phyloP scores from a whole-genome alignment of 2,888 invertebrate genomes.

The Megastigmus dorsalis region DNA sequence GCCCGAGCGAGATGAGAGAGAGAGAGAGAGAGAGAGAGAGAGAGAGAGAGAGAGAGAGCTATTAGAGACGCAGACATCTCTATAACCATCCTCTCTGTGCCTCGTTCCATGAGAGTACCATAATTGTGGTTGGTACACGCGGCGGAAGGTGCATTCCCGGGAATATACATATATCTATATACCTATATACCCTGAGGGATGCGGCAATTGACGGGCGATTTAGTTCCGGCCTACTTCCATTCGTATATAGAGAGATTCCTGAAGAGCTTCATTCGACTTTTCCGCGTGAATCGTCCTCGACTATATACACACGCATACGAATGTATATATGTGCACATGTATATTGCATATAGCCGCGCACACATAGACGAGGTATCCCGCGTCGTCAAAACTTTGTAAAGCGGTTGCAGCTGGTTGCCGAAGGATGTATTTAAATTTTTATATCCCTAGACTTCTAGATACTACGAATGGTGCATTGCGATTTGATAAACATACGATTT shows the following conservation, averaged over 20 bases:
- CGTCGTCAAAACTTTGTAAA: too few species aligned
- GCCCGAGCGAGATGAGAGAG: conserved; percentile 46
- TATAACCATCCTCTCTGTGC: conserved; percentile 38
- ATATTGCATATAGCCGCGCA: too few species aligned
- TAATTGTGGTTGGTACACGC: conserved; percentile 52
- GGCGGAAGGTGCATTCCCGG: conserved; percentile 28
- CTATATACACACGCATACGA: too few species aligned
- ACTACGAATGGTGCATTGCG: too few species aligned
- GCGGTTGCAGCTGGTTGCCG: too few species aligned
- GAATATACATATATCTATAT: not conserved
- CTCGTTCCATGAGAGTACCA: conserved; percentile 50
- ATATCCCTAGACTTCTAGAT: too few species aligned
- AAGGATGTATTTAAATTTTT: too few species aligned
- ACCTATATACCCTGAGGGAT: not conserved
- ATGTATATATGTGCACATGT: too few species aligned
- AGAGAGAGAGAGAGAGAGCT: not conserved
- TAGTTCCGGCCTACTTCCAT: conserved; percentile 50
- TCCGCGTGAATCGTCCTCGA: not conserved
- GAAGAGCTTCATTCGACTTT: conserved; percentile 5
- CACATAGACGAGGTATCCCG: too few species aligned
- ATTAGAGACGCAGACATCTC: not conserved
- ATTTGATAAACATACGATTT: too few species aligned
- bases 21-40: not conserved
- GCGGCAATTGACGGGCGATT: conserved; percentile 44
- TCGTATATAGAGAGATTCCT: conserved; percentile 1